Evolutionary conservation across 2,113 vertebrate species (phyloP), one percentile per base, ranked within the genome.

Genomic region (Halcyon senegalensis): DNA sequence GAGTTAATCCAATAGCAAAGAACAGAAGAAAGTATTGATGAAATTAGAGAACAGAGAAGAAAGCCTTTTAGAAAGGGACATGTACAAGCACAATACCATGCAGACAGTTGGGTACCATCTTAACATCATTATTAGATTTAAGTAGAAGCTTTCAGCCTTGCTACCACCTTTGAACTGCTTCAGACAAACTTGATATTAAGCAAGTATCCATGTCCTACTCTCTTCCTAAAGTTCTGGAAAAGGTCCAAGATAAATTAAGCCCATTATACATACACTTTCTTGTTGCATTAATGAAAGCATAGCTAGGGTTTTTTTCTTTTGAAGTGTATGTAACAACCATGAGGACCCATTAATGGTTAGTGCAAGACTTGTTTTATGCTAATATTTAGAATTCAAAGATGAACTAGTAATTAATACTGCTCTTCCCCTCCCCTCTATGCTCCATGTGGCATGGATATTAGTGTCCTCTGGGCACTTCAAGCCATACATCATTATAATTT

Each of bases 401-500:
- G 70, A 96, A n/a, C 81, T 83, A 82, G 89, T 94, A 96, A 94
- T 96, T 95, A 95, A 94, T 94, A 95, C 81, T 75, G 85, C 44
- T 93, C 80, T 91, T 89, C 72, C 84, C 92, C 75, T 94, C 93
- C 90, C 77, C 87, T 83, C 50, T 1, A 1, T 16, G 1, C 80
- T 96, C 81, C 81, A 82, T 58, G 91, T 84, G 60, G 82, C 87
- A 92, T 37, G 16, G 79, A 95, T 97, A 94, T 93, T 94, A 93
- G 93, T 83, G 80, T 96, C 94, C 97, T 94, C 89, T 94, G 81
- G 91, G 96, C 81, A 93, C 95, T 90, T 91, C 67, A 96, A 97
- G 92, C 97, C 44, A 90, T 97, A 97, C 96, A 96, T 95, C 97
- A 98, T 99, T 98, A 98, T 97, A 97, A 98, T 99, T 98, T 98